A percentile compares a stretch with the other conserved stretches of the same genome.
phyloP scores from a whole-genome alignment of 1,140 invertebrate species.

The Eumeta japonica region DNA sequence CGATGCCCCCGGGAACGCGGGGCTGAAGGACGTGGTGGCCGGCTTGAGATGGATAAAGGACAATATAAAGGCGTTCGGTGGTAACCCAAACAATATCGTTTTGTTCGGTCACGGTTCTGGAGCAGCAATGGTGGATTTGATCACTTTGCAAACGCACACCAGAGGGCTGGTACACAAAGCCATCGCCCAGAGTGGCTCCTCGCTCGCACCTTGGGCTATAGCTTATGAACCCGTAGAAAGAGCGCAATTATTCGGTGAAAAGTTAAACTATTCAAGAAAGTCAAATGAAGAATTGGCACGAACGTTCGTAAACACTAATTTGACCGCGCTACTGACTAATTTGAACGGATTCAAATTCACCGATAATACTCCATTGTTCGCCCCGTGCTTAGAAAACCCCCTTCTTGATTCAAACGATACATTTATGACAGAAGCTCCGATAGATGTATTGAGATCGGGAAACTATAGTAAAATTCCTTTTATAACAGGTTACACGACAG shows the following conservation, averaged over 20 bases:
- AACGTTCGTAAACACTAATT: slow-evolving; percentile 18
- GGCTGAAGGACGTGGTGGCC: slow-evolving; percentile 64
- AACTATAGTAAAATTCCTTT: slow-evolving; percentile 38
- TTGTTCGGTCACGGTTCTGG: slow-evolving; percentile 64
- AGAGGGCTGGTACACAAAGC: slow-evolving; percentile 59
- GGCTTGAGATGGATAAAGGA: slow-evolving; percentile 64
- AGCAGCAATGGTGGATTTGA: slow-evolving; percentile 61
- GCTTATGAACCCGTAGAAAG: slow-evolving; percentile 57
- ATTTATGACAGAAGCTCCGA: slow-evolving; percentile 30
- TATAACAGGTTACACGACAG: slow-evolving; percentile 31
- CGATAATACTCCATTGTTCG: slow-evolving; percentile 37
- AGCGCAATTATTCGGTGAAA: slow-evolving; percentile 27
- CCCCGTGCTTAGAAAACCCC: slow-evolving; percentile 36
- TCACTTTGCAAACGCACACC: slow-evolving; percentile 63
- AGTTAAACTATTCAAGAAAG: slow-evolving; percentile 27
- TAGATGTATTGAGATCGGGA: slow-evolving; percentile 28
- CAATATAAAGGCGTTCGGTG: slow-evolving; percentile 66
- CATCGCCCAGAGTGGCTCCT: slow-evolving; percentile 63
- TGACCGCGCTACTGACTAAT: slow-evolving; percentile 17
- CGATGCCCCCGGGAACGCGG: slow-evolving; percentile 62
- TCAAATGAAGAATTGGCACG: slow-evolving; percentile 21
- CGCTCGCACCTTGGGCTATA: slow-evolving; percentile 66
- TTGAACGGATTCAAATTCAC: slow-evolving; percentile 24
- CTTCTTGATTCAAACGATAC: slow-evolving; percentile 22
- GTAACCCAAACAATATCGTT: slow-evolving; percentile 63